Evolutionary conservation across 2,888 invertebrate genomes (phyloP), one percentile per base, ranked within the genome.

Genomic region (Drosophila ochracea): DNA sequence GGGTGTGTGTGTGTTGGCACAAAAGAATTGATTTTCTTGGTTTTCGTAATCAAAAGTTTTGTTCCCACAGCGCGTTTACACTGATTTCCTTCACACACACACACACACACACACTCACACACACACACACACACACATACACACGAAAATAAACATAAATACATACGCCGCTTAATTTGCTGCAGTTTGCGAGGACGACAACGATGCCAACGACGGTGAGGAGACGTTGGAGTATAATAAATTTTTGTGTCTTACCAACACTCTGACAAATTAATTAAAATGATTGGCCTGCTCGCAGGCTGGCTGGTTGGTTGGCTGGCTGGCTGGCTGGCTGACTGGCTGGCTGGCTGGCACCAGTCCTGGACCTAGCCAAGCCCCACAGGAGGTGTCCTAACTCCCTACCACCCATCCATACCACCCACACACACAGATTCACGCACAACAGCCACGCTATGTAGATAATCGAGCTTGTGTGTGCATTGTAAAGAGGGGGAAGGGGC

Each of bases 221-320:
- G 73, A 76, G 76, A 76, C 80, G 72, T 76, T 84, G 76, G 82
- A 84, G 89, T 84, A 82, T 89, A 88, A 90, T 83, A 85, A 83
- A 86, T 90, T 90, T 89, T 82, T 89, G 86, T 85, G 88, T 89
- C 83, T 76, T 83, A 85, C 89, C 85, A 91, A 90, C 87, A 87
- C 90, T 90, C 89, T 91, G 90, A 91, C 91, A 91, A 92, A 92
- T 92, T 92, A 92, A 92, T 92, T 92, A 92, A 92, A 91, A 91
- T 88, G 91, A 89, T 92, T 90, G 91, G 80, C 90, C 90, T 79
- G 86, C 84, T 85, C 70, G 53, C 73, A 60, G 71, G 59, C 63
- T 43, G 62, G 59, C 54, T 47, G 13, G 47, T 3, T 90, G 90
- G 80, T 83, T 89, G 78, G 81, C 77, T 84, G 70, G 53, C 60